These are phyloP conservation scores for Daktulosphaira vitifoliae DNA, from an alignment of 1,140 invertebrate species.

Conservation along the genomic window DNA sequence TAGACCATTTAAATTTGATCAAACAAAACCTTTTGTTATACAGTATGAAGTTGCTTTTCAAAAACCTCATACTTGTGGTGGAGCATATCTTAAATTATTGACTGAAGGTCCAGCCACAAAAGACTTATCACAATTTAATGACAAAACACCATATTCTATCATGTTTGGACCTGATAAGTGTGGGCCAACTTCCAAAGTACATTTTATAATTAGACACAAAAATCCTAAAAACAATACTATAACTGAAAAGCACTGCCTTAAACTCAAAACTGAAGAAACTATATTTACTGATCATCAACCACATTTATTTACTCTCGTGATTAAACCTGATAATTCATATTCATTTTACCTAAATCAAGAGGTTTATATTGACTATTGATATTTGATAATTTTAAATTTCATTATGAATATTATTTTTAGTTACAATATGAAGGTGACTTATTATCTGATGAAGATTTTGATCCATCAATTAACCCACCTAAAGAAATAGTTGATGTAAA, in stretches of 20 bases:
- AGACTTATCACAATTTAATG: slow-evolving; percentile 77
- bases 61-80: slow-evolving; percentile 97
- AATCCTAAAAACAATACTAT: slow-evolving; percentile 86
- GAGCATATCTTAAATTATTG: slow-evolving; percentile 92
- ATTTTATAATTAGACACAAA: slow-evolving; percentile 95
- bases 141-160: slow-evolving; percentile 94
- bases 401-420: slow-evolving; percentile 34
- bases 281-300: slow-evolving; percentile 87
- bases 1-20: slow-evolving; percentile 75
- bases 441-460: slow-evolving; percentile 84
- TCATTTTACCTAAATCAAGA: slow-evolving; percentile 62
- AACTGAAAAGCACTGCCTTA: slow-evolving; percentile 87
- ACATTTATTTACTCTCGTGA: slow-evolving; percentile 85
- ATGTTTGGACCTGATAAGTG: slow-evolving; percentile 99
- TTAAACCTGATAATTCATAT: slow-evolving; percentile 82
- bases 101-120: slow-evolving; percentile 55
- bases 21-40: slow-evolving; percentile 74
- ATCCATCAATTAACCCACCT: slow-evolving; percentile 88
- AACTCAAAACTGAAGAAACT: slow-evolving; percentile 60
- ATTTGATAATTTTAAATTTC: neutral
- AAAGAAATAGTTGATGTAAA: slow-evolving; percentile 90
- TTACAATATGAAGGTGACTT: slow-evolving; percentile 75
- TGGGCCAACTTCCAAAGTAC: slow-evolving; percentile 87
- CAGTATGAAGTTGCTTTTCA: slow-evolving; percentile 87
- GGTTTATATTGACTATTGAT: slow-evolving; percentile 37